phyloP scores from a whole-genome alignment of 2,888 invertebrate genomes.

The Acanthosepion pharaonis region DNA sequence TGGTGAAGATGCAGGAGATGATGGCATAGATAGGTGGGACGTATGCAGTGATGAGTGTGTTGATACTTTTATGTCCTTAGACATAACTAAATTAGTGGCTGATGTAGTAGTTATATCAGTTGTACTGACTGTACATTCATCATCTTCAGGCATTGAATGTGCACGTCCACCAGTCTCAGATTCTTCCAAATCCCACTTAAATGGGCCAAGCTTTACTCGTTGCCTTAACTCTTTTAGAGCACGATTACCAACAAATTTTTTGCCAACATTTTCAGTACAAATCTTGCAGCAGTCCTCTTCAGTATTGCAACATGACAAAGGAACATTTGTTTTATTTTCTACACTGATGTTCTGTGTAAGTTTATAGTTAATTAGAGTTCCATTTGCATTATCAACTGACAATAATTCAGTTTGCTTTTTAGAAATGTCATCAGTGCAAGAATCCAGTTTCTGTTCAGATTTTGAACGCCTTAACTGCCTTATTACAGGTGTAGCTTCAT shows the following conservation, averaged over 20 bases:
- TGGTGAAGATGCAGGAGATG: neutral
- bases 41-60: neutral
- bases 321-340: neutral
- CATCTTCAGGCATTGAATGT: neutral
- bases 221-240: constrained; percentile 46
- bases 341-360: neutral
- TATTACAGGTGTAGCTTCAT: neutral
- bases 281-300: neutral
- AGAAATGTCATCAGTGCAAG: neutral
- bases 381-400: neutral
- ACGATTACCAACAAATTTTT: constrained; percentile 44
- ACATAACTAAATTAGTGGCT: neutral
- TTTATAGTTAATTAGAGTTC: neutral
- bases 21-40: neutral
- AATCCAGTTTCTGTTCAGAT: constrained; percentile 43
- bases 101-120: neutral
- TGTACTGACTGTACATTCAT: neutral
- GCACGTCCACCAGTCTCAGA: constrained; percentile 39
- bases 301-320: neutral
- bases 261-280: constrained; percentile 3
- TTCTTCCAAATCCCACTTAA: constrained; percentile 47
- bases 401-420: neutral
- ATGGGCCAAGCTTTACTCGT: constrained; percentile 46
- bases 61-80: neutral
- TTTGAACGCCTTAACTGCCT: constrained; percentile 34